These are phyloP conservation scores for Dipodomys merriami DNA, from an alignment of 2,113 vertebrate species.

Conservation along the genomic window DNA sequence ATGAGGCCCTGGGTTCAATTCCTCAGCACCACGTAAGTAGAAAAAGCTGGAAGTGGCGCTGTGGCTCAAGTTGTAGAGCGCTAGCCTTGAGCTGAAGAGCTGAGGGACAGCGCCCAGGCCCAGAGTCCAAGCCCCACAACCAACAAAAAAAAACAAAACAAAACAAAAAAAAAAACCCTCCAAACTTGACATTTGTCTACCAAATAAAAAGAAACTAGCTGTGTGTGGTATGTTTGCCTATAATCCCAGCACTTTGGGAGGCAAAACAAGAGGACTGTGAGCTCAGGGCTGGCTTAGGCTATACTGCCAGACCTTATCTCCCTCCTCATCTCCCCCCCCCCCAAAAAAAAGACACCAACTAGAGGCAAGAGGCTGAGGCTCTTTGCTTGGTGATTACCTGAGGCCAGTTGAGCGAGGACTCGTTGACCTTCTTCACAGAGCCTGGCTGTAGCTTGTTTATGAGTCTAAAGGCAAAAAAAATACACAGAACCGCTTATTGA, in stretches of 20 bases:
- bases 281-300: background rate
- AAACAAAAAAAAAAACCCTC: background rate
- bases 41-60: no score
- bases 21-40: no score
- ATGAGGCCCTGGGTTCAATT: no score
- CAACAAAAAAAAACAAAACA: no score
- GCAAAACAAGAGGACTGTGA: background rate
- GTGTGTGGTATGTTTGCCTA: background rate
- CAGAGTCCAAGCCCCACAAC: no score
- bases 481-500: conserved; percentile 42
- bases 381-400: conserved; percentile 88
- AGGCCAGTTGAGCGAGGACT: conserved; percentile 97
- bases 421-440: conserved; percentile 96
- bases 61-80: no score
- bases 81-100: no score
- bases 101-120: no score
- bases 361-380: background rate
- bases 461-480: conserved; percentile 86
- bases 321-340: background rate
- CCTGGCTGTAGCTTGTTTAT: conserved; percentile 96
- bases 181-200: background rate
- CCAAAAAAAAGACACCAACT: background rate
- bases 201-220: background rate
- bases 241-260: background rate
- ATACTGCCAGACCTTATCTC: background rate